These are phyloP conservation scores for Darevskia nairensis DNA, from an alignment of 2,797 vertebrate genomes.

Conservation along the genomic window DNA sequence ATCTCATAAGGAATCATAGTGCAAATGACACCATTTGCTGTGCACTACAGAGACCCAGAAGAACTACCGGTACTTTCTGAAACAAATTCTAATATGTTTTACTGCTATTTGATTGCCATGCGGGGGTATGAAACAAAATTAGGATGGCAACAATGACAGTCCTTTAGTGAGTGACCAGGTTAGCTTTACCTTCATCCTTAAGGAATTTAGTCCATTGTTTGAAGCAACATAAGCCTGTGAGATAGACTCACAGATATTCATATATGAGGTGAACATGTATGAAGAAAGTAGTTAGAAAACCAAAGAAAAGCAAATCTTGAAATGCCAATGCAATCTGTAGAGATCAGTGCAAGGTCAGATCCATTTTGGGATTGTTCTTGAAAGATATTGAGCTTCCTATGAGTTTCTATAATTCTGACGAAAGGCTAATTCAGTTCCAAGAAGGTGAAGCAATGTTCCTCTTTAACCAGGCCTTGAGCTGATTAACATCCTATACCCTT, in stretches of 20 bases:
- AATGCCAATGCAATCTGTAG: not conserved
- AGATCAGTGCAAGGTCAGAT: not conserved
- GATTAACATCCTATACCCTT: too few species aligned
- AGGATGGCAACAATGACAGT: not conserved
- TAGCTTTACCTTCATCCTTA: not conserved
- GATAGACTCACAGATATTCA: not conserved
- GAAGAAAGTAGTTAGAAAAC: not conserved
- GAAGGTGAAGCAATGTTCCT: not conserved
- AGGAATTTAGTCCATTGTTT: not conserved
- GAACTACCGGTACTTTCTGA: not conserved
- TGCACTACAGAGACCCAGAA: not conserved
- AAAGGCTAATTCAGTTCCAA: not conserved
- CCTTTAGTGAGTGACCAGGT: not conserved
- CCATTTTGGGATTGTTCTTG: too few species aligned
- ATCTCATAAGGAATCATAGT: not conserved
- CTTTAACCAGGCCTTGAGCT: too few species aligned
- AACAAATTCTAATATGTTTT: not conserved
- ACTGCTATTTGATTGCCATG: not conserved
- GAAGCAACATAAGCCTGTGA: not conserved
- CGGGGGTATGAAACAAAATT: not conserved
- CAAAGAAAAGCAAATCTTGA: not conserved
- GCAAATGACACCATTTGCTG: not conserved
- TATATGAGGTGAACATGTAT: not conserved
- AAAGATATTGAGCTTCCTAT: not conserved
- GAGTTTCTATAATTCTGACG: too few species aligned